These are phyloP conservation scores for Cepphus grylle DNA, from an alignment of 2,113 vertebrate species.

Conservation along the genomic window DNA sequence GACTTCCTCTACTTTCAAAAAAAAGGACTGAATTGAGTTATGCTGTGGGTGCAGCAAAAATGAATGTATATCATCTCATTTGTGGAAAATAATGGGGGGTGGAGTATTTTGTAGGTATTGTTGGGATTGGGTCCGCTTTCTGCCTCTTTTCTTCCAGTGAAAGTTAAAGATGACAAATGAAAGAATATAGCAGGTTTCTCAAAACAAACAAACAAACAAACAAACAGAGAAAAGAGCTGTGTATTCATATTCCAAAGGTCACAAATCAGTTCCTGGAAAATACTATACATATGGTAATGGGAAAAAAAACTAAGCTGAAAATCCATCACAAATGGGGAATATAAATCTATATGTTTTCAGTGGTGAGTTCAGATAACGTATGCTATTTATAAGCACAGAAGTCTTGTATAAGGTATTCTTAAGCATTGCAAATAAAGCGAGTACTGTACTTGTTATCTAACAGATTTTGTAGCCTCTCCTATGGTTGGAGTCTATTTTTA, in stretches of 20 bases:
- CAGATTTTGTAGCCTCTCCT: not conserved
- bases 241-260: not conserved
- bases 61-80: not conserved
- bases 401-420: not conserved
- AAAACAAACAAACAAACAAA: not conserved
- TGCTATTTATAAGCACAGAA: not conserved
- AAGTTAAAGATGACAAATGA: not conserved
- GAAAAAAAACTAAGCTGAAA: slow-evolving; percentile 44
- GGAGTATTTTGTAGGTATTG: not conserved
- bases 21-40: not conserved
- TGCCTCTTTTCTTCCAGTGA: not conserved
- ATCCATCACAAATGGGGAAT: not conserved
- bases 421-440: not conserved
- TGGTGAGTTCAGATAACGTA: not conserved
- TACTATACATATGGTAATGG: not conserved
- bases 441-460: not conserved
- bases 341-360: slow-evolving; percentile 21
- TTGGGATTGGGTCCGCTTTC: not conserved
- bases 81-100: not conserved
- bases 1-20: not conserved
- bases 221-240: not conserved
- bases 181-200: not conserved
- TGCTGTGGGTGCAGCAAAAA: not conserved
- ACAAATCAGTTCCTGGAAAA: not conserved
- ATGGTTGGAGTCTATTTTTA: slow-evolving; percentile 19